Percentiles rank a stretch among this genome's conserved stretches.
Conservation (phyloP, 92 coral and sea anemone genomes). For the Hydrozoanthus gracilis region DNA sequence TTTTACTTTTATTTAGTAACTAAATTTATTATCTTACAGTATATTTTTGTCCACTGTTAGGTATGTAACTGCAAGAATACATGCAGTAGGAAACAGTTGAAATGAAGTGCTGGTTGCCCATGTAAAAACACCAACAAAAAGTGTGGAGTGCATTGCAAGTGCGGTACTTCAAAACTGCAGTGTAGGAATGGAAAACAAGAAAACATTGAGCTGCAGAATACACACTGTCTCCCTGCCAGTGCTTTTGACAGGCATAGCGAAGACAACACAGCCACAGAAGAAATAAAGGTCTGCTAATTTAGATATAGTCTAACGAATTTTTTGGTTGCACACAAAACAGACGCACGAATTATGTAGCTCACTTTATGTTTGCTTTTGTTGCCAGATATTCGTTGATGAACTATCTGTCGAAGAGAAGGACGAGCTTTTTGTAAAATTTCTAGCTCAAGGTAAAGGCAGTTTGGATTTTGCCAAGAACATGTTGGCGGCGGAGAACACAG, state of each 20-base stretch:
- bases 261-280: slow-evolving; percentile 31
- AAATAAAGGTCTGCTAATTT: slow-evolving; percentile 6
- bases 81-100: slow-evolving; percentile 25
- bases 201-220: slow-evolving; percentile 16
- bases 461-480: slow-evolving; percentile 27
- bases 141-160: neutral
- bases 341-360: slow-evolving; percentile 16
- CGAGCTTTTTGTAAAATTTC: slow-evolving; percentile 26
- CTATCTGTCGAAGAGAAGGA: slow-evolving; percentile 12
- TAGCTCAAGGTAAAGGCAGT: slow-evolving; percentile 28
- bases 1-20: slow-evolving; percentile 31
- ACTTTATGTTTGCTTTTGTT: neutral
- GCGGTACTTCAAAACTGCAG: neutral
- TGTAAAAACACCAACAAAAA: neutral
- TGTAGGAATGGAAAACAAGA: slow-evolving; percentile 3
- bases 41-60: slow-evolving; percentile 22
- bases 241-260: slow-evolving; percentile 41
- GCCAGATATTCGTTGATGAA: too few relatives aligned
- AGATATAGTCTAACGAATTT: neutral
- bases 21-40: neutral
- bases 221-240: slow-evolving; percentile 12
- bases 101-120: slow-evolving; percentile 7
- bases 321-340: slow-evolving; percentile 22
- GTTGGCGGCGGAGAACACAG: slow-evolving; percentile 10
- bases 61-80: slow-evolving; percentile 33